Conservation (phyloP, 2,888 invertebrate genomes). For the Agapetus fuscipes region DNA sequence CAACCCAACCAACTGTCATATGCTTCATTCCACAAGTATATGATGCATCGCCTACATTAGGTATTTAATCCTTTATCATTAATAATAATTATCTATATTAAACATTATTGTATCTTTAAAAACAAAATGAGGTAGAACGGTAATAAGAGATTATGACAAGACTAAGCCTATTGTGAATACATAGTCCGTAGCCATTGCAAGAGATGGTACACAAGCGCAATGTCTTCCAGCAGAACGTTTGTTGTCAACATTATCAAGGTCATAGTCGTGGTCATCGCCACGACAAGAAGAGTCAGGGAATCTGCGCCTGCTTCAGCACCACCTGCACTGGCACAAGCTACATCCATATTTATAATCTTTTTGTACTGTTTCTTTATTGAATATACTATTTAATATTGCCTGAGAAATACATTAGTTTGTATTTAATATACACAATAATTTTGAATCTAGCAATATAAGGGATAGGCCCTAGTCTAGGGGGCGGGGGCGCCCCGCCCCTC, state of each 20-base stretch:
- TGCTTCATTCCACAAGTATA: conserved; percentile 21
- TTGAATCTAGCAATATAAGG: not conserved
- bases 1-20: too few species aligned
- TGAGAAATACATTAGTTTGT: conserved; percentile 13
- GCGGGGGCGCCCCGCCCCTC: not conserved
- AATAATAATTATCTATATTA: too few species aligned
- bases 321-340: conserved; percentile 3
- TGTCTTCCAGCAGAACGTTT: too few species aligned
- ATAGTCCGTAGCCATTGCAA: conserved; percentile 7
- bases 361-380: conserved; percentile 18
- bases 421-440: conserved; percentile 2
- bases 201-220: too few species aligned
- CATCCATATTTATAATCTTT: conserved; percentile 14
- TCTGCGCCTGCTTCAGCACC: not conserved
- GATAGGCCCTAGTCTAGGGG: not conserved
- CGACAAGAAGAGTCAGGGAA: too few species aligned
- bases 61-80: too few species aligned
- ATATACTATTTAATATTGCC: conserved; percentile 20
- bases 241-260: too few species aligned
- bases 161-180: conserved; percentile 17
- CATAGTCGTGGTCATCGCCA: too few species aligned
- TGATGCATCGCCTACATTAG: conserved; percentile 19
- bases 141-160: conserved; percentile 21
- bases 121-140: conserved; percentile 21
- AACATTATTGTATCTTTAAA: conserved; percentile 18